Evolutionary conservation across 2,797 vertebrate species (phyloP), one percentile per base, ranked within the genome.

Genomic region (Brachyrhaphis roseni): DNA sequence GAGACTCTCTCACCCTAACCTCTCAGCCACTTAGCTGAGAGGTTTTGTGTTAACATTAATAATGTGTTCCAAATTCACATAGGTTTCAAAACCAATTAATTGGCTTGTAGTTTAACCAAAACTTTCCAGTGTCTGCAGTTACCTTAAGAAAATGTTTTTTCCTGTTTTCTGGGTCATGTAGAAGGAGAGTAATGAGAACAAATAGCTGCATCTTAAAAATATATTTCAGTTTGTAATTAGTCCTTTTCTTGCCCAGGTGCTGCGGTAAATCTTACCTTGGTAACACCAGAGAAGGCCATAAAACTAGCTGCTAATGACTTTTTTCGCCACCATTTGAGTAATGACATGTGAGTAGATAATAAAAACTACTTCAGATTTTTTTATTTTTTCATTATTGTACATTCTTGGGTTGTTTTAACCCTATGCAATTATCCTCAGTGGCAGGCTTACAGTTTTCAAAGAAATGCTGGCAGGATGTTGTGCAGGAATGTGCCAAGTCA

Each of bases 391-490:
- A 46, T 36, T 20, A 41, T 15, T 0, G n/a, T 0, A 1, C 13
- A 26, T 31, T 43, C 8, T 26, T 57, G 1, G 5, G 23, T 28
- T 78, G 41, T 77, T 78, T 51, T 45, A 62, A 78, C 18, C 26
- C 16, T 16, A 4, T 28, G 13, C 66, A 7, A 75, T 1, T 82
- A 41, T 87, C 57, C 76, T 68, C 81, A 96, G 95, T 62, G 88
- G 92, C 39, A 94, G 82, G 74, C 84, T 97, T 75, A 96, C 92
- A 0, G 93, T 97, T 45, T 87, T 95, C 47, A 96, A 95, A 87
- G 96, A 97, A 89, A 97, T 97, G 96, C 13, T 97, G 87, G 96
- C 96, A 1, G 97, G 97, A 49, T 97, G 96, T 72, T 96, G 95
- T 59, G 96, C 96, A 39, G 97, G 97, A 74, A 95, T 96, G 91